These are phyloP conservation scores for Neodiprion fabricii DNA, from an alignment of 1,140 invertebrate species.

Conservation along the genomic window DNA sequence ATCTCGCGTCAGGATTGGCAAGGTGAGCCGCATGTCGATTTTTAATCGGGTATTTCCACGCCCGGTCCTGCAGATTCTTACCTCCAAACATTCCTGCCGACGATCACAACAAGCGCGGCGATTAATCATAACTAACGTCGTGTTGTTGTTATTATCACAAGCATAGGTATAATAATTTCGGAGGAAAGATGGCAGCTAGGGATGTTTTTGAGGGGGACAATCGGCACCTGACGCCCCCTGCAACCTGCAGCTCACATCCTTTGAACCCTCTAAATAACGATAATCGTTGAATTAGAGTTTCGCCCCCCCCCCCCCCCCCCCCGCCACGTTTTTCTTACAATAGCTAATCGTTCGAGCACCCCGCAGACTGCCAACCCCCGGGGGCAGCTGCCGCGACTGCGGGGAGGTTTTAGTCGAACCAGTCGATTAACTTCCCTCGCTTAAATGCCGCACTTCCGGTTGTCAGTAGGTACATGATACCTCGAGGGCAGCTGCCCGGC, in stretches of 20 bases:
- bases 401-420: slow-evolving; percentile 29
- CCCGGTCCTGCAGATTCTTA: no score
- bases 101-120: no score
- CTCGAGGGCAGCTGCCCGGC: background rate
- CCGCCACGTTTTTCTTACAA: background rate
- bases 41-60: no score
- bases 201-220: slow-evolving; percentile 22
- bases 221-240: slow-evolving; percentile 46
- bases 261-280: slow-evolving; percentile 38
- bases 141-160: no score
- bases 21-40: no score
- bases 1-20: no score
- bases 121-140: no score
- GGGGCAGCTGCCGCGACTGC: slow-evolving; percentile 39
- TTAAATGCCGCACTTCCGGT: slow-evolving; percentile 51
- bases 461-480: slow-evolving; percentile 7
- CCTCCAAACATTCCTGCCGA: no score
- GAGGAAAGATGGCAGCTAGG: no score
- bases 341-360: slow-evolving; percentile 31
- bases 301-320: slow-evolving; percentile 12
- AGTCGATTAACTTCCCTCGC: slow-evolving; percentile 55
- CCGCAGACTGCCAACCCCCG: background rate
- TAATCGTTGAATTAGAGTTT: slow-evolving; percentile 36
- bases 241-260: slow-evolving; percentile 39
- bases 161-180: no score